Evolutionary conservation across 2,888 invertebrate genomes (phyloP), one percentile per base, ranked within the genome.

Genomic region (Melitaea athalia): DNA sequence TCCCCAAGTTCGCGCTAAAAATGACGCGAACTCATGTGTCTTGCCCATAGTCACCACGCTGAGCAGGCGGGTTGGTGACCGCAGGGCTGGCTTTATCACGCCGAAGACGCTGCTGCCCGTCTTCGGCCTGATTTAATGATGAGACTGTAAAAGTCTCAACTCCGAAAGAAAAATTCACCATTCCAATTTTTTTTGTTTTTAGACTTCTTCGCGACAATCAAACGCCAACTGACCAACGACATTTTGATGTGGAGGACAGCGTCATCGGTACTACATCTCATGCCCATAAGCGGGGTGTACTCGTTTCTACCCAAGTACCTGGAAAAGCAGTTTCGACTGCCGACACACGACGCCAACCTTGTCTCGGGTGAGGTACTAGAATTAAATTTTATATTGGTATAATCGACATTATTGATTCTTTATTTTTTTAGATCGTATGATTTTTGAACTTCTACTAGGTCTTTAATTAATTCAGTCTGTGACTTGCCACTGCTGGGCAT

Each of bases 271-370:
- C 94, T 98, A 55, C 98, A 98, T 85, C 94, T 98, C 82, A 93
- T 98, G 84, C 98, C 98, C 65, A 97, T 98, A 80, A 97, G 98
- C 75, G 98, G 98, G 3, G 94, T 98, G 42, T 98, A 98, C 91
- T 97, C 98, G 73, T 98, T 98, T 89, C 94, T 98, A 81, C 98
- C 98, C 71, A 98, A 98, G 88, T 98, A 98, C 88, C 93, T 98
- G 78, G 98, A 98, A 93, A 96, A 97, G 74, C 98, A 98, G 93
- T 98, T 98, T 93, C 95, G 97, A 67, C 90, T 98, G 84, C 96
- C 98, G 11, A 97, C 98, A 63, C 96, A 97, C 81, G 95, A 96
- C 80, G 98, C 98, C 73, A 98, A 97, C 88, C 95, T 98, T 94
- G 96, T 98, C 82, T 96, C 98, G 89, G 97, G 96, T 96, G 89